phyloP scores from a whole-genome alignment of 2,888 invertebrate genomes.

The Dyspetes luteomarginatus region DNA sequence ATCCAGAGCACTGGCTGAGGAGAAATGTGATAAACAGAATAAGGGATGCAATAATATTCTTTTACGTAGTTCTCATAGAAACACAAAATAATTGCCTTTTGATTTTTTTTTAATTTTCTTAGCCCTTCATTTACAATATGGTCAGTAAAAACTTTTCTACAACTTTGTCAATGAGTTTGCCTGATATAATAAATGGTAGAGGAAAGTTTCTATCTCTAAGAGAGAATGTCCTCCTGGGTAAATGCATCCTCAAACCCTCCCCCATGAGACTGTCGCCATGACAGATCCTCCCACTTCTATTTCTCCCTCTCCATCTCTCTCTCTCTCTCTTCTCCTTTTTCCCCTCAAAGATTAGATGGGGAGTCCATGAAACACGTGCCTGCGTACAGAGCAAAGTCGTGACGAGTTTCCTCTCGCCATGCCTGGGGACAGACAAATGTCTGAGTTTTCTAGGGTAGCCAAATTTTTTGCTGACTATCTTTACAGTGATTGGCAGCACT shows the following conservation, averaged over 20 bases:
- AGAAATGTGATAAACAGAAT: not conserved
- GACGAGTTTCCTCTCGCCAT: too few relatives aligned
- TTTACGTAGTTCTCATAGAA: not conserved
- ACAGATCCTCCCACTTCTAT: slow-evolving; percentile 52
- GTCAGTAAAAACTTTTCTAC: not conserved
- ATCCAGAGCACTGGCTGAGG: not conserved
- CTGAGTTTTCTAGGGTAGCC: too few relatives aligned
- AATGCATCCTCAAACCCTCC: slow-evolving; percentile 35
- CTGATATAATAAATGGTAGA: too few relatives aligned
- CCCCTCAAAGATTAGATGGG: slow-evolving; percentile 26
- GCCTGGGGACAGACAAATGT: too few relatives aligned
- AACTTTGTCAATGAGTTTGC: too few relatives aligned
- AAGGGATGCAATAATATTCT: not conserved
- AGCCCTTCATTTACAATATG: not conserved
- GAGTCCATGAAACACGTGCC: slow-evolving; percentile 49
- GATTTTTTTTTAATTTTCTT: not conserved
- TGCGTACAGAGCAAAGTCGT: slow-evolving; percentile 18
- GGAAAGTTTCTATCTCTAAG: not conserved
- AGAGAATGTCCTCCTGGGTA: not conserved
- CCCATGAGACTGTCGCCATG: slow-evolving; percentile 58
- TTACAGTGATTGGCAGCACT: too few relatives aligned
- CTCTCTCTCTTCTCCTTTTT: not conserved
- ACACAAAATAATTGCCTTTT: not conserved
- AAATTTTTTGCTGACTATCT: too few relatives aligned
- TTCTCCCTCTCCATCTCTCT: slow-evolving; percentile 27